phyloP scores from a whole-genome alignment of 2,113 vertebrate species.

The Desmodus rotundus region DNA sequence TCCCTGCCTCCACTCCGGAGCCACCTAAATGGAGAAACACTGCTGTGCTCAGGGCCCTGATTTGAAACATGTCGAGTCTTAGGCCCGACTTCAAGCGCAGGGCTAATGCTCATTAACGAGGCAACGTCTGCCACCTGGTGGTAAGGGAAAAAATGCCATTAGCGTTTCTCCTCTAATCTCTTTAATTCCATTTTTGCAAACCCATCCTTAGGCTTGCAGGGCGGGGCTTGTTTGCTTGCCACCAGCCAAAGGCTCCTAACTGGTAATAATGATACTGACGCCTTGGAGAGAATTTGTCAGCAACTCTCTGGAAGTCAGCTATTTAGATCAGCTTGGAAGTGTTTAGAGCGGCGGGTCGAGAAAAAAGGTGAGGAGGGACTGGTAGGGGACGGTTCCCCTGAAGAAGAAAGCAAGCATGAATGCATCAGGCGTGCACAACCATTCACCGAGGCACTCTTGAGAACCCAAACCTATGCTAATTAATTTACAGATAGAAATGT shows the following conservation, averaged over 20 bases:
- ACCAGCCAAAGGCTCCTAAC: background rate
- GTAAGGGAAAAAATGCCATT: conserved; percentile 26
- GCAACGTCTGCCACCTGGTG: conserved; percentile 65
- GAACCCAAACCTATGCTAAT: background rate
- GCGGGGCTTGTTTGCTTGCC: background rate
- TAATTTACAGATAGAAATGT: conserved; percentile 3
- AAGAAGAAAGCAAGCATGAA: background rate
- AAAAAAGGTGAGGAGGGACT: background rate
- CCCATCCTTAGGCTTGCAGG: background rate
- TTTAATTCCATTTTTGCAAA: background rate
- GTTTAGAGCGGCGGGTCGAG: background rate
- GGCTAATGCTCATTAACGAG: background rate
- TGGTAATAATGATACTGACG: background rate
- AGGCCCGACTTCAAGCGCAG: background rate
- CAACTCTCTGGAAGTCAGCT: background rate
- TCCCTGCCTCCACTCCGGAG: background rate
- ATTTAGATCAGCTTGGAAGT: background rate
- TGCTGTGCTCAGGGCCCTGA: background rate
- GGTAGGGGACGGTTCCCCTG: background rate
- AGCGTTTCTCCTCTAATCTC: background rate
- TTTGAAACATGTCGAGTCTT: background rate
- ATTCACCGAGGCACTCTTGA: background rate
- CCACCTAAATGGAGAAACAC: background rate
- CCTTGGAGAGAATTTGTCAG: background rate
- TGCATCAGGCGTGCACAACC: background rate